A percentile compares a stretch with the other conserved stretches of the same genome.
phyloP scores from a whole-genome alignment of 2,113 vertebrate species.

The Notiomystis cincta region DNA sequence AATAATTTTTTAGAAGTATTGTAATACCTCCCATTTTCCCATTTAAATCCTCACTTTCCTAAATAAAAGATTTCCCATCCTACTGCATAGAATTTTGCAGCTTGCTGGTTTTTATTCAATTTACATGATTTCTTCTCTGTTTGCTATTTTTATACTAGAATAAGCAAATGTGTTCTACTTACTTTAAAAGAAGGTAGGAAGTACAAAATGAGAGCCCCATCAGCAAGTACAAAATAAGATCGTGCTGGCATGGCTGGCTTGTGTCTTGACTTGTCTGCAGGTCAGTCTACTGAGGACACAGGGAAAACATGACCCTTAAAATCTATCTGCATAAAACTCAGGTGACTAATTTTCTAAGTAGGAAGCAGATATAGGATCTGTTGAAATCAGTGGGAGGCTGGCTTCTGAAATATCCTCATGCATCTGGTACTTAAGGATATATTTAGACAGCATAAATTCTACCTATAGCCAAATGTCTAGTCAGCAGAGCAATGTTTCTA shows the following conservation, averaged over 20 bases:
- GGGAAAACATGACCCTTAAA: neutral
- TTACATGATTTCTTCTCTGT: neutral
- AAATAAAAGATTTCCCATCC: neutral
- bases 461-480: neutral
- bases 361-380: neutral
- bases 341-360: neutral
- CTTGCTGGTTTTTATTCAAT: neutral
- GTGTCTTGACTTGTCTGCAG: neutral
- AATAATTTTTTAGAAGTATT: neutral
- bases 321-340: neutral
- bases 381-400: neutral
- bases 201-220: neutral
- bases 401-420: conserved; percentile 5
- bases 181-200: neutral
- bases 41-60: neutral
- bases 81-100: neutral
- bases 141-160: neutral
- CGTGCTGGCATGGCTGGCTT: neutral
- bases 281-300: neutral
- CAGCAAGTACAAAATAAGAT: neutral
- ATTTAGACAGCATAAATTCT: neutral
- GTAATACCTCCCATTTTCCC: neutral
- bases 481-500: neutral
- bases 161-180: neutral
- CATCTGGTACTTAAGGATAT: neutral